Conservation (phyloP, 2,888 invertebrate species). For the Metacarcinus magister region DNA sequence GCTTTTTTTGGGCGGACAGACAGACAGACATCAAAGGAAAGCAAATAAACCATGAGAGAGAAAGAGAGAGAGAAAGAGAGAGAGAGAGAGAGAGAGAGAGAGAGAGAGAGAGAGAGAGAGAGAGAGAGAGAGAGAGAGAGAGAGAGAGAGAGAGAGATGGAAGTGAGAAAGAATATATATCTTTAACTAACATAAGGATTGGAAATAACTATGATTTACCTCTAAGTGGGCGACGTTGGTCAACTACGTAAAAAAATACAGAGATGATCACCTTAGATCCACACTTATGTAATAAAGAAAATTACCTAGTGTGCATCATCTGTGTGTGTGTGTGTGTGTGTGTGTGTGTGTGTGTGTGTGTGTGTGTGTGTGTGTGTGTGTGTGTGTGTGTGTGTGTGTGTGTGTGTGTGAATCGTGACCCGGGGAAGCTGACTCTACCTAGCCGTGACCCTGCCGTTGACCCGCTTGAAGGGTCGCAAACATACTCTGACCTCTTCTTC, state of each 20-base stretch:
- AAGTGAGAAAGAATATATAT: neutral
- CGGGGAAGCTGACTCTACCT: slow-evolving; percentile 41
- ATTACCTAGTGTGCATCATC: no score
- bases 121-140: no score
- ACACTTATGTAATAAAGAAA: no score
- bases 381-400: slow-evolving; percentile 48
- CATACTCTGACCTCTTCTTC: slow-evolving; percentile 26
- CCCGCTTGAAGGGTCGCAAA: neutral
- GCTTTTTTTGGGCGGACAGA: neutral
- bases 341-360: slow-evolving; percentile 46
- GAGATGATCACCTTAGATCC: no score
- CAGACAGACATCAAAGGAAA: neutral
- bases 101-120: no score
- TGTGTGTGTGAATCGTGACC: slow-evolving; percentile 30
- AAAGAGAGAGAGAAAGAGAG: no score
- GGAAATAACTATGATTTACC: no score
- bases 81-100: neutral
- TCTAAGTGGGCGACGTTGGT: no score
- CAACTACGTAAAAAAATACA: no score
- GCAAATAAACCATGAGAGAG: neutral
- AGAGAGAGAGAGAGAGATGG: neutral
- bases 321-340: slow-evolving; percentile 43
- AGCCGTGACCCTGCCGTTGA: neutral
- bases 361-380: slow-evolving; percentile 48
- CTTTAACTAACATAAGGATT: neutral